Base-by-base conservation (phyloP, 2,797 vertebrate genomes). In the Sternotherus odoratus region DNA sequence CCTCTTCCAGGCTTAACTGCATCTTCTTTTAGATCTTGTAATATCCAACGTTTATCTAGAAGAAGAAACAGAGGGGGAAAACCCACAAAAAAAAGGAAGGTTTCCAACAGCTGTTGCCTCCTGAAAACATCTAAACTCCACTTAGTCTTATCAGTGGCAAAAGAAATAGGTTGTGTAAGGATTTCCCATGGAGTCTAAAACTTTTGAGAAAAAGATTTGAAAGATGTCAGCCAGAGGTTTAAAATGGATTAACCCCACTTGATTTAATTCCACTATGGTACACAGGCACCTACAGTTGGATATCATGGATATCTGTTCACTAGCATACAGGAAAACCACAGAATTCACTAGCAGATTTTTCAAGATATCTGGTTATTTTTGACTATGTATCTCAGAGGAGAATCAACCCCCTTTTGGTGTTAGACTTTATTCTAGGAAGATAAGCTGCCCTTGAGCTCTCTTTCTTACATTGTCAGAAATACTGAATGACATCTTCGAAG, bases 181-280 rank as follows among this genome's bases (percentile, higher is more conserved):
- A 36, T 50, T 87, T 84, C 79, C 86, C 26, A 26, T 92, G 53
- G 36, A 91, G 89, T 63, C 15, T 6, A 46, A 90, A 95, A 86
- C 53, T 86, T 86, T 53, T 46, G 82, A 91, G 72, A 72, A 90
- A 91, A 56, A 81, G 53, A 5, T 91, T 56, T 15, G 21, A 93
- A 94, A 89, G 12, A 49, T 79, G 39, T 66, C 84, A 91, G 5
- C 79, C 36, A 57, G 79, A 9, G 53, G 79, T 95, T 95, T 95
- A 92, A 63, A 85, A 63, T 1, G 54, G 91, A 95, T 95, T 96
- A 95, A 87, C 63, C 78, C 91, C 30, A 5, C 9, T 86, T 77
- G 51, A 60, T 82, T 88, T 66, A 26, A 21, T 88, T 96, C 86
- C 90, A 89, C 87, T 89, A 53, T 63, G 53, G 43, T 80, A 8